A percentile compares a stretch with the other conserved stretches of the same genome.
Evolutionary conservation across 2,113 vertebrate species (phyloP).

Genomic region (Lonchura striata): DNA sequence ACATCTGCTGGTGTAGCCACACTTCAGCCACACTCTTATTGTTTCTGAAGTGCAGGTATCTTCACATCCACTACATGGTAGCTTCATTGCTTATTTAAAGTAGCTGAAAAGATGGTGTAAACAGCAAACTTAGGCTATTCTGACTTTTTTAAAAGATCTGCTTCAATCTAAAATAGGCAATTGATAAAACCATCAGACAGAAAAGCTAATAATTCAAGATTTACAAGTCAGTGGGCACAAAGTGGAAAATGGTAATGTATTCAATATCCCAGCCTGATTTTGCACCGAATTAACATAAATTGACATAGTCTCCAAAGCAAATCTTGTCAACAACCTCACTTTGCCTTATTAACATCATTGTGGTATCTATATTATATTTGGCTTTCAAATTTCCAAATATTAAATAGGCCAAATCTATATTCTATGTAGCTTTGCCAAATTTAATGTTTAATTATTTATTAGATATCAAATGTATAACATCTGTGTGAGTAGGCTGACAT

Average conservation of each 20-base stretch:
- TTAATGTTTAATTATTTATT: constrained; percentile 58
- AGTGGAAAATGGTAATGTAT: not conserved
- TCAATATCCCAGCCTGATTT: not conserved
- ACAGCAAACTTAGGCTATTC: not conserved
- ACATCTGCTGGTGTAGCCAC: constrained; percentile 24
- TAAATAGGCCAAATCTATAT: not conserved
- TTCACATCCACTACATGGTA: not conserved
- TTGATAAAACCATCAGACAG: not conserved
- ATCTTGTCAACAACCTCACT: not conserved
- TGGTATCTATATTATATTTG: not conserved
- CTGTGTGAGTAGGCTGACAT: constrained; percentile 39
- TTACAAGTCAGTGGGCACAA: not conserved
- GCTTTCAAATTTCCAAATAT: not conserved
- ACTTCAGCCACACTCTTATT: constrained; percentile 22
- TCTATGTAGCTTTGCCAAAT: not conserved
- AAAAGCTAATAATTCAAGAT: not conserved
- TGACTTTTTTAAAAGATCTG: not conserved
- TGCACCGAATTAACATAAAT: constrained; percentile 16
- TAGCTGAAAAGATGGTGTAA: not conserved
- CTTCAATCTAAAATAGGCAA: not conserved
- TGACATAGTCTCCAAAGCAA: not conserved
- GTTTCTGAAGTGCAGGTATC: not conserved
- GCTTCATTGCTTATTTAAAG: not conserved
- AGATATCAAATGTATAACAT: constrained; percentile 46
- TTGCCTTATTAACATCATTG: not conserved